Conservation (phyloP, 2,113 vertebrate species). For the Forbesichthys papilliferus region DNA sequence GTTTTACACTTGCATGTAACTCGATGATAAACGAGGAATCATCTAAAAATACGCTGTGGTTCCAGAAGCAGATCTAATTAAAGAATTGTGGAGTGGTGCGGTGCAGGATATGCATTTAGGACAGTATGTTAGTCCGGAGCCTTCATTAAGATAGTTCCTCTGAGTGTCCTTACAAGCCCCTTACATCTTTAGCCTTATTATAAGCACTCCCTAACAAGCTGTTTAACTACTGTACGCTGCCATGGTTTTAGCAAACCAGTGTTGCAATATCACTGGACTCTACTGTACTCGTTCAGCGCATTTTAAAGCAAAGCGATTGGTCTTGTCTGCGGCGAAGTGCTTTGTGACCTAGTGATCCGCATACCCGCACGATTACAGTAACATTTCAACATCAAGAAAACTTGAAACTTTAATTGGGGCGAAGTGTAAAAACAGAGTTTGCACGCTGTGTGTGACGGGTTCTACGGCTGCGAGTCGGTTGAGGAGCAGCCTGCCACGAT, state of each 20-base stretch:
- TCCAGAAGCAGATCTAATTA: constrained; percentile 51
- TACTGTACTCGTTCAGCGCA: constrained; percentile 6
- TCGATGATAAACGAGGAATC: too few relatives aligned
- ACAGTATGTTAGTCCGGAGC: constrained; percentile 32
- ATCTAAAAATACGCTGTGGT: constrained; percentile 25
- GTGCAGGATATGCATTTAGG: constrained; percentile 29
- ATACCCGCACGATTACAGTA: constrained; percentile 7
- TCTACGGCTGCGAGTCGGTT: not conserved
- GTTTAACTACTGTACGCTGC: constrained; percentile 32
- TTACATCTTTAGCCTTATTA: constrained; percentile 47
- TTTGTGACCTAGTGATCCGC: not conserved
- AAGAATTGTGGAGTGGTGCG: constrained; percentile 37
- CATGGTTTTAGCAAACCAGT: constrained; percentile 27
- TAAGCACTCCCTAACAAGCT: constrained; percentile 47
- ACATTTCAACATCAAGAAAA: not conserved
- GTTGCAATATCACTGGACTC: constrained; percentile 5
- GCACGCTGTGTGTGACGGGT: not conserved
- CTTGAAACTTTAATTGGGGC: not conserved
- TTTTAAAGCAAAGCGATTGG: constrained; percentile 8
- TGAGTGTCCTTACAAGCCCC: constrained; percentile 46
- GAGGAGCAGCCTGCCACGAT: not conserved
- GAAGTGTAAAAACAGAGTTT: not conserved
- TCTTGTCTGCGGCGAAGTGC: constrained; percentile 17
- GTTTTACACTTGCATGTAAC: too few relatives aligned
- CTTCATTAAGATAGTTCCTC: constrained; percentile 54